Conservation (phyloP, 2,888 invertebrate species). For the Diabrotica balteata region DNA sequence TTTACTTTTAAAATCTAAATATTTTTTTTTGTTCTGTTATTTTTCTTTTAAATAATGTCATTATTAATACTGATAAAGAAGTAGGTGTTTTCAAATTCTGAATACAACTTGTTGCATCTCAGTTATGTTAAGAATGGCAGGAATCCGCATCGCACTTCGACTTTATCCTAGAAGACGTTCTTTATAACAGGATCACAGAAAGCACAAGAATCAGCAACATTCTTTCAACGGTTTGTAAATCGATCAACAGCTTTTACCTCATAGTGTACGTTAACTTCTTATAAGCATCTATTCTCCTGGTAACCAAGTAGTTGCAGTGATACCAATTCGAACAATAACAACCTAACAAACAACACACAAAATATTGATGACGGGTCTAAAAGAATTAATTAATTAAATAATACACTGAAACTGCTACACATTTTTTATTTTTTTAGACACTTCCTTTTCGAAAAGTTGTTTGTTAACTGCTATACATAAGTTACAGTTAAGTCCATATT, state of each 20-base stretch:
- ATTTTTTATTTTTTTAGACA: too few species aligned
- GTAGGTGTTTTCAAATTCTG: too few species aligned
- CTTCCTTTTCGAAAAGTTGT: too few species aligned
- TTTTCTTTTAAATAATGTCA: too few species aligned
- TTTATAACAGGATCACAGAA: constrained; percentile 10
- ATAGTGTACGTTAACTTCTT: not conserved
- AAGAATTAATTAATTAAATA: too few species aligned
- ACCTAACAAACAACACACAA: not conserved
- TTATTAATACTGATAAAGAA: too few species aligned
- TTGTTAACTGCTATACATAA: too few species aligned
- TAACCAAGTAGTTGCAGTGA: constrained; percentile 9
- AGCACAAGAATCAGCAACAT: not conserved
- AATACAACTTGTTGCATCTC: not conserved
- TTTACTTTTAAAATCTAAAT: too few species aligned
- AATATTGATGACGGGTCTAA: too few species aligned
- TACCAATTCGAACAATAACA: constrained; percentile 21
- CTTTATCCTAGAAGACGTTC: constrained; percentile 23
- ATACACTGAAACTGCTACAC: too few species aligned
- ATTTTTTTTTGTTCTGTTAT: too few species aligned
- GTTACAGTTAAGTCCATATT: too few species aligned
- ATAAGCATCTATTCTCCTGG: not conserved
- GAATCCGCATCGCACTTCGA: constrained; percentile 14
- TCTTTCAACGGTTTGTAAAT: not conserved
- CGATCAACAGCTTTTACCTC: not conserved
- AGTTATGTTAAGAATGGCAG: constrained; percentile 19